Base-by-base conservation (phyloP, 2,797 vertebrate species). In the Rhynchonycteris naso region DNA sequence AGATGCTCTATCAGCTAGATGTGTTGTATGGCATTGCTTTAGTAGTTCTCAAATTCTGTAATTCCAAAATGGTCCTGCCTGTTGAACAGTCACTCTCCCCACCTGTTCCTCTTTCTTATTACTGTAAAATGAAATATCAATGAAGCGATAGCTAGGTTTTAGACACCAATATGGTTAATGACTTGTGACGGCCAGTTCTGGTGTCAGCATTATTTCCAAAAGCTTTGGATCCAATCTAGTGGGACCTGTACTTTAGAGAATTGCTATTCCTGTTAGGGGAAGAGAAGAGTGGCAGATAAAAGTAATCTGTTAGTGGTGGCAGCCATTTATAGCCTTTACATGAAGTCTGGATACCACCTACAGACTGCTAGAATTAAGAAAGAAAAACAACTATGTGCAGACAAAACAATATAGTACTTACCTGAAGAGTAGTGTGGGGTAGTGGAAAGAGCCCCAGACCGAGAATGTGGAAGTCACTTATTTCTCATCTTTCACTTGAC, bases 331-430 rank as follows among this genome's bases (percentile, higher is more conserved):
- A 80, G 66, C 33, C 66, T 74, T 86, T 80, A 83, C 63, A 15
- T 93, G 30, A 71, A 89, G 59, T 59, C 43, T 93, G 35, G 21
- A 18, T 79, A 68, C 24, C 35, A 61, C 33, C 52, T 87, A 58
- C 9, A 92, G 52, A 86, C 65, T 86, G 26, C 15, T 94, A 72
- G 88, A 90, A 82, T 83, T 91, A 71, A 92, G 72, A 85, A 87
- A 90, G 43, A 68, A 95, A 87, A 92, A 58, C 26, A 74, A 43
- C 33, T 50, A n/a, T 59, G 7, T 63, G 26, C 93, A 81, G 89
- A 92, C 56, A 88, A 66, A 87, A 59, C 52, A 94, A 26, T 65
- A 71, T 63, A 68, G 21, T 21, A 7, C 14, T 13, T 74, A 35
- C 19, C n/a, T 52, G 11, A 1, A 13, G 89, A 63, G 74, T 16